Evolutionary conservation across 2,797 vertebrate species (phyloP), one percentile per base, ranked within the genome.

Genomic region (Neopelma chrysocephalum): DNA sequence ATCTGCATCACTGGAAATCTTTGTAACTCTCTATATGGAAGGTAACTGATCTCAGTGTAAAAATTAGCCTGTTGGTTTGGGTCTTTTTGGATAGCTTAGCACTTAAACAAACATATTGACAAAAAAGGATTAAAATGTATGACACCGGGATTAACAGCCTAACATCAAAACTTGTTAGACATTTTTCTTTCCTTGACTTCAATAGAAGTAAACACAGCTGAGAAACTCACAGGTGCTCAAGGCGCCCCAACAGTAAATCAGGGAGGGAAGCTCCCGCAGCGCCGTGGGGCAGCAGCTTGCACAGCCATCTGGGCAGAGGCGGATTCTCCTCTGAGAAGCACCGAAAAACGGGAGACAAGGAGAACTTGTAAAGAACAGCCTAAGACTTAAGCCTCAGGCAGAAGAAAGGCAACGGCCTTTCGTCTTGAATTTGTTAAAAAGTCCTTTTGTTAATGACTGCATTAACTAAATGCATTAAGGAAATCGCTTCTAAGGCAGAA

Each of bases 161-260:
- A 80, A 85, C 76, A 69, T 78, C 79, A 89, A 78, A 93, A 88
- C 57, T 18, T 75, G 48, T 42, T 54, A 50, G 47, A 42, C 4
- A 58, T 22, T 62, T 87, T 87, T 90, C 31, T 82, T 12, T 86
- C 34, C 15, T 73, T 0, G 0, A 69, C 66, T 92, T 92, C 78
- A 86, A 11, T 1, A 68, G 71, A 48, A 82, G 31, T 14, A 12
- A 85, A 45, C n/a, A 23, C 3, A 69, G 69, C 65, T 82, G 50
- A 83, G 69, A 42, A 93, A 32, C 29, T 61, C 69, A 29, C 89
- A 85, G 71, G 68, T 93, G 87, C 53, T 87, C 14, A 68, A 87
- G 77, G 21, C 42, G 8, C 3, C 22, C 34, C 0, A 0, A 36
- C 65, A 54, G 53, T 92, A 94, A 94, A 94, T 93, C 78, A 87